Evolutionary conservation across 1,140 invertebrate genomes (phyloP).

Genomic region (Eriocheir sinensis): DNA sequence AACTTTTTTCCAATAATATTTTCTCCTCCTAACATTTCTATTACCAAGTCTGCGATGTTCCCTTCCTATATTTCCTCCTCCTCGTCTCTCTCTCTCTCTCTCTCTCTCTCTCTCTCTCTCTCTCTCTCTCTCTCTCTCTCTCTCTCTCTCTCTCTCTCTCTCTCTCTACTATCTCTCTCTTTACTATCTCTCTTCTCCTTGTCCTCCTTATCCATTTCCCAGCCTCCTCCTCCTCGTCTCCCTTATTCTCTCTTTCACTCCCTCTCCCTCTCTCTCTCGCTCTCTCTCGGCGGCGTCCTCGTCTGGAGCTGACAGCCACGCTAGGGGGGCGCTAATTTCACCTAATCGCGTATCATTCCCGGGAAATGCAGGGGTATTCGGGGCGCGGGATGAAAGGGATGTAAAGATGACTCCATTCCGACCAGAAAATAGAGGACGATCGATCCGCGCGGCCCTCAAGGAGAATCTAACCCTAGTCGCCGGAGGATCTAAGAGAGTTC

Average conservation of each 20-base stretch:
- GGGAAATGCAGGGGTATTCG: constrained; percentile 71
- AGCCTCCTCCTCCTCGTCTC: not conserved
- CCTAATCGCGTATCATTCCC: constrained; percentile 77
- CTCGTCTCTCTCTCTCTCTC: not conserved
- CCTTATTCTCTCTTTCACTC: constrained; percentile 27
- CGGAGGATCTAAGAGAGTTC: constrained; percentile 44
- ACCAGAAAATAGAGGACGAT: constrained; percentile 61
- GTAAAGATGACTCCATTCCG: constrained; percentile 71
- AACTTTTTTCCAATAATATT: not conserved
- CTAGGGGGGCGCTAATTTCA: constrained; percentile 75
- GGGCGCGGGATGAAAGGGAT: constrained; percentile 60
- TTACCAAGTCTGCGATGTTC: too few species aligned
- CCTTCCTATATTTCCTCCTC: not conserved
- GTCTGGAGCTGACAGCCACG: constrained; percentile 68
- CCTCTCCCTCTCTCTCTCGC: constrained; percentile 30
- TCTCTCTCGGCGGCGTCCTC: constrained; percentile 31
- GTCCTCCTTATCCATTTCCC: not conserved
- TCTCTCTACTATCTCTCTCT: not conserved
- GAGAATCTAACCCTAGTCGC: constrained; percentile 59
- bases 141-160: not conserved
- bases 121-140: not conserved
- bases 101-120: too few species aligned
- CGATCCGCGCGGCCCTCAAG: constrained; percentile 26
- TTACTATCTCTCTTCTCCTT: not conserved
- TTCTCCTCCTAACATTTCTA: not conserved